phyloP scores from a whole-genome alignment of 37 sponge, comb jelly and placozoan species.

The Dysidea cf. avara region DNA sequence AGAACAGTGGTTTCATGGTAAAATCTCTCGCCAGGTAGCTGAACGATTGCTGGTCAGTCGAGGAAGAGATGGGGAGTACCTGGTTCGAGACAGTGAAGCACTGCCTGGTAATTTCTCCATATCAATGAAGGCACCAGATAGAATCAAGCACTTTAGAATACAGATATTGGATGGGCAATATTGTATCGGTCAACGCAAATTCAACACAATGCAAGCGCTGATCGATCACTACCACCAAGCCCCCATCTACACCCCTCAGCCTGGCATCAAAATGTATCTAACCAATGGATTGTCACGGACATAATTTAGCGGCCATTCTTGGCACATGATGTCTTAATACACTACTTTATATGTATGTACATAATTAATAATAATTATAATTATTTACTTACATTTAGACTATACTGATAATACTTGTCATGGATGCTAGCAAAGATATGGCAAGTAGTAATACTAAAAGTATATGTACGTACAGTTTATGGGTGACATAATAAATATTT shows the following conservation, averaged over 20 bases:
- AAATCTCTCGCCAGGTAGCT: constrained; percentile 66
- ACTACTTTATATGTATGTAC: no score
- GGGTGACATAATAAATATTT: no score
- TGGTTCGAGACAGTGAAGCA: constrained; percentile 86
- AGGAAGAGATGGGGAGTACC: constrained; percentile 82
- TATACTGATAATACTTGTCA: no score
- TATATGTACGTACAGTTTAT: no score
- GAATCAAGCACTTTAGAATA: constrained; percentile 91
- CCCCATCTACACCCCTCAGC: constrained; percentile 89
- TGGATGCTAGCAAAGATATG: no score
- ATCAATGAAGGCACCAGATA: constrained; percentile 91
- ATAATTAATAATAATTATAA: no score
- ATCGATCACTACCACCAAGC: constrained; percentile 86
- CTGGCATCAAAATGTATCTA: constrained; percentile 75
- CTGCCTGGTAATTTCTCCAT: constrained; percentile 93
- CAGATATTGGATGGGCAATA: constrained; percentile 75
- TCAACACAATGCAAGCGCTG: constrained; percentile 84
- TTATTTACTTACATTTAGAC: no score
- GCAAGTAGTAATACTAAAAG: no score
- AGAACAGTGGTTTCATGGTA: constrained; percentile 83
- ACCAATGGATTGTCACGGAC: constrained; percentile 56
- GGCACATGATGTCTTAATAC: background rate
- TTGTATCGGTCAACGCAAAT: constrained; percentile 88
- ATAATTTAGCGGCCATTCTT: constrained; percentile 2
- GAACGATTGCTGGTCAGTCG: constrained; percentile 53